phyloP scores from a whole-genome alignment of 2,113 vertebrate genomes.

The Barbus barbus region DNA sequence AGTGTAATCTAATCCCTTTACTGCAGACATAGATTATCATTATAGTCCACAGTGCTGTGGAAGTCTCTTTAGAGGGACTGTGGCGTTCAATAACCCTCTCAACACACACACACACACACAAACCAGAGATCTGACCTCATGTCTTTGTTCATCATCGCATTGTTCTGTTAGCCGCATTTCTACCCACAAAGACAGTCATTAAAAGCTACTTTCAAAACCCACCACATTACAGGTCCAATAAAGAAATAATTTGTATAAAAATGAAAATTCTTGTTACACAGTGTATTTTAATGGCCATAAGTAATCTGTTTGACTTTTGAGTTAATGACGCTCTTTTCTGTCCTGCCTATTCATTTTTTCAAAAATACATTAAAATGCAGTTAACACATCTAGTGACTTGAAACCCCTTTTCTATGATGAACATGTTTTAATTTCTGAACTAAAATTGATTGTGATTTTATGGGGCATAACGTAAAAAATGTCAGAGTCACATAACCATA shows the following conservation, averaged over 20 bases:
- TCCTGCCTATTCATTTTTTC: background rate
- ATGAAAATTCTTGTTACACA: background rate
- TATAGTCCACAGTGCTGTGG: slow-evolving; percentile 18
- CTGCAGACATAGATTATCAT: slow-evolving; percentile 34
- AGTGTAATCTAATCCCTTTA: slow-evolving; percentile 28
- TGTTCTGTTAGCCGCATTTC: slow-evolving; percentile 62
- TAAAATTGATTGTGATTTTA: background rate
- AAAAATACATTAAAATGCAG: background rate
- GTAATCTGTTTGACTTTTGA: slow-evolving; percentile 13
- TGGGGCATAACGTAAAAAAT: background rate
- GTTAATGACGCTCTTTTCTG: background rate
- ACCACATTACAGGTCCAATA: slow-evolving; percentile 25
- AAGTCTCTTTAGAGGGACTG: slow-evolving; percentile 26
- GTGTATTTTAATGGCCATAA: background rate
- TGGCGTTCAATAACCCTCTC: slow-evolving; percentile 14
- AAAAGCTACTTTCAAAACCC: slow-evolving; percentile 67
- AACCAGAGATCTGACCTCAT: slow-evolving; percentile 1
- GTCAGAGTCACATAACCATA: background rate
- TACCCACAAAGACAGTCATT: slow-evolving; percentile 61
- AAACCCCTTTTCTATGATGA: background rate
- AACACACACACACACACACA: background rate
- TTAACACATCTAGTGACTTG: background rate
- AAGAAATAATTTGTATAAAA: background rate
- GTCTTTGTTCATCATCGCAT: slow-evolving; percentile 16
- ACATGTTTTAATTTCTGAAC: background rate